Evolutionary conservation across 2,113 vertebrate species (phyloP), one percentile per base, ranked within the genome.

Genomic region (Salvelinus fontinalis): DNA sequence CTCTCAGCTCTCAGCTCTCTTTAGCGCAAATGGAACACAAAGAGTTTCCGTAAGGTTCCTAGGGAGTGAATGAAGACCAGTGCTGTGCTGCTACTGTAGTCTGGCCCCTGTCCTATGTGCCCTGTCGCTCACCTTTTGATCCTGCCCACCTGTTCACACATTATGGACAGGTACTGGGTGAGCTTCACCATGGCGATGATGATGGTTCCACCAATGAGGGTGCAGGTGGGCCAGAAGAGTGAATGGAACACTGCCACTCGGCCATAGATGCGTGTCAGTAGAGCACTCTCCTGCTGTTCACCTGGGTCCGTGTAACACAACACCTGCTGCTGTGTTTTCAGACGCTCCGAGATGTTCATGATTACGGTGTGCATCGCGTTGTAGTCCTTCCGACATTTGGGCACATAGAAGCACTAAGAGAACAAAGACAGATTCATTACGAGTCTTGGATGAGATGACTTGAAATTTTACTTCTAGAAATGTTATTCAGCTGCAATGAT

Each of bases 181-280:
- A 98, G 93, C 87, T 98, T 99, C 62, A 99, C 97, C 97, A 99
- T 94, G 14, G 95, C 95, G 0, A 99, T 93, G 8, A 98, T 97
- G 48, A 91, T 87, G 0, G 92, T 89, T 0, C 97, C 97, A 0
- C 95, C 95, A 2, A 95, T 89, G 90, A 98, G 93, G 82, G 95
- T 94, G 85, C 95, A 97, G 0, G 96, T 96, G 66, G 97, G 97
- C 97, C 97, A 99, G 85, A 99, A 93, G 31, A 98, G 93, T 0
- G 96, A 96, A 74, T 96, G 94, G 82, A 97, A 95, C 81, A 96
- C 90, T 62, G 96, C 95, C 0, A 94, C 93, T 74, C 88, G 94
- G 74, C 95, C 95, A 78, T 98, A 97, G 80, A 98, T 94, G 89
- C 94, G 95, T 9, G 93, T 96, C 51, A 97, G 81, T 78, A 99